Evolutionary conservation across 2,797 vertebrate species (phyloP).

Genomic region (Numenius phaeopus): DNA sequence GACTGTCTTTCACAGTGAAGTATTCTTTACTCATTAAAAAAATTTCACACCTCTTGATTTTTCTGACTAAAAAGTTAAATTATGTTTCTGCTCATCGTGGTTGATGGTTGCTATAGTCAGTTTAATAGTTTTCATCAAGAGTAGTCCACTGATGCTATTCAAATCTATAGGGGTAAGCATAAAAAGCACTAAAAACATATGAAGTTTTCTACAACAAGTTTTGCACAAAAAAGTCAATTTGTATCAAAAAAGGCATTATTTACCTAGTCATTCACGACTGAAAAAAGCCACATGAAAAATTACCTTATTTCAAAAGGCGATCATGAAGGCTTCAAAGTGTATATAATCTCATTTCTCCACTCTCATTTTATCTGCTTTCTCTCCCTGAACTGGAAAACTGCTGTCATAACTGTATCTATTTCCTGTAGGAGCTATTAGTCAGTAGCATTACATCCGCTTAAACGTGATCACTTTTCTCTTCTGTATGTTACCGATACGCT

Average conservation of each 20-base stretch:
- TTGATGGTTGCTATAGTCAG: neutral
- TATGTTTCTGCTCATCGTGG: fast-evolving
- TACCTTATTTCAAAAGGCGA: neutral
- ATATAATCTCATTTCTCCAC: slow-evolving; percentile 39
- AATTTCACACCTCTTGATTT: neutral
- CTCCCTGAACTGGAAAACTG: slow-evolving; percentile 44
- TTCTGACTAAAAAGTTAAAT: neutral
- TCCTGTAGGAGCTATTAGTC: slow-evolving; percentile 65
- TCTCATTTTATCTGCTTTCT: slow-evolving; percentile 48
- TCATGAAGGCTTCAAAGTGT: slow-evolving; percentile 5
- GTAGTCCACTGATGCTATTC: neutral
- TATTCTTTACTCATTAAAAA: neutral
- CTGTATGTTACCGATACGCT: slow-evolving; percentile 40
- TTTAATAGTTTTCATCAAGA: neutral
- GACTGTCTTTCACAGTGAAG: neutral
- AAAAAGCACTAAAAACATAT: neutral
- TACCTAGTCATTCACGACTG: neutral
- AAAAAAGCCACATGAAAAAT: neutral
- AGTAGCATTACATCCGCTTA: slow-evolving; percentile 40
- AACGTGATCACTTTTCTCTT: slow-evolving; percentile 45
- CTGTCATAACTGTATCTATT: slow-evolving; percentile 47
- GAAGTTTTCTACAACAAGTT: neutral
- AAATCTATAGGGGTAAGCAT: neutral
- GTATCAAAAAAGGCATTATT: neutral
- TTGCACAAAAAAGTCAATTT: neutral